Base-by-base conservation (phyloP, 2,797 vertebrate genomes). In the Bufotes viridis region DNA sequence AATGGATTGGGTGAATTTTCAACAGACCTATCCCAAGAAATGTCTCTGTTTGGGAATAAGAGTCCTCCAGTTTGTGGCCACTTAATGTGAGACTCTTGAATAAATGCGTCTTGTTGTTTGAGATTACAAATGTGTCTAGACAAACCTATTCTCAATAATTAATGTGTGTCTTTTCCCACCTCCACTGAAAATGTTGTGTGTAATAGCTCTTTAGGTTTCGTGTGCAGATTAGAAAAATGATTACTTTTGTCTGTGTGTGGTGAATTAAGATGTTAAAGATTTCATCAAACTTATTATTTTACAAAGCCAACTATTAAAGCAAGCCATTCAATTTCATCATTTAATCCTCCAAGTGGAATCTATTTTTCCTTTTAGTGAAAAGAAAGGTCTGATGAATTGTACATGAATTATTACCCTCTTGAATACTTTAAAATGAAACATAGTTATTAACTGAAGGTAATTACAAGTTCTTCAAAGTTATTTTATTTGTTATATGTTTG, bases 251-350 rank as follows among this genome's bases (percentile, higher is more conserved):
- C 88, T 86, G 88, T 83, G 63, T 86, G 81, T 76, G 72, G 72
- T 29, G 26, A 42, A 78, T 61, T 83, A 63, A 87, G 69, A 82
- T 81, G 60, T 82, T 69, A 82, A 82, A 86, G 80, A 89, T 86
- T 83, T 87, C 81, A 79, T 83, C 84, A 87, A 83, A 89, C 72
- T 51, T 76, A 89, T 89, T 83, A 89, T 89, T 85, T 89, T 78
- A 61, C 53, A 82, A 86, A 88, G 57, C 82, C 63, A 82, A 58
- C 67, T 84, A 72, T 79, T 87, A 83, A 42, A 78, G 75, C 53
- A 74, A 82, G 22, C 70, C 60, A 86, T 86, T 89, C 55, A 89
- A 78, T 57, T 85, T 58, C 53, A 76, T 70, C 60, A 83, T 86
- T 89, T 89, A 89, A 89, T 89, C 63, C 69, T 87, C 55, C 84